Evolutionary conservation across 2,113 vertebrate species (phyloP).

Genomic region (Gallinago paraguaiae): DNA sequence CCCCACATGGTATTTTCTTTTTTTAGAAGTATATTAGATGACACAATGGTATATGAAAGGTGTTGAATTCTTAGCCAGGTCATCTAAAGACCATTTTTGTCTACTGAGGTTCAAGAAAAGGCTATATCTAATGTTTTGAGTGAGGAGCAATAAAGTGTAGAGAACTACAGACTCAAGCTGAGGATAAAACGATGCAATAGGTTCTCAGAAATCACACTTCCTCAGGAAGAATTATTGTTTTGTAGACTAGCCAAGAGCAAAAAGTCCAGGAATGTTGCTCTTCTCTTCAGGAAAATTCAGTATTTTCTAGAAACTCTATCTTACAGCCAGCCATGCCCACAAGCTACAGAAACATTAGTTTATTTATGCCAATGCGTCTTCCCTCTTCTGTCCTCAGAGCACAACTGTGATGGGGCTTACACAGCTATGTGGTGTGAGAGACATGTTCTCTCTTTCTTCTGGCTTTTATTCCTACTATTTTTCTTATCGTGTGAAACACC

Average conservation of each 20-base stretch:
- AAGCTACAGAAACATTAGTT: background rate
- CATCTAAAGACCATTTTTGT: background rate
- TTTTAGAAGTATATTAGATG: background rate
- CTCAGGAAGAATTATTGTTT: background rate
- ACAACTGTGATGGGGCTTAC: background rate
- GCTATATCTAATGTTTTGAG: background rate
- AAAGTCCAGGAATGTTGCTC: background rate
- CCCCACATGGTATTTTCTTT: background rate
- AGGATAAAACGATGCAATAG: background rate
- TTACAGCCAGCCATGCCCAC: background rate
- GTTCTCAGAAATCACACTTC: background rate
- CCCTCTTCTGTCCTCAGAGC: background rate
- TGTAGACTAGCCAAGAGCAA: background rate
- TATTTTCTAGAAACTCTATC: background rate
- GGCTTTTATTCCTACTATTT: background rate
- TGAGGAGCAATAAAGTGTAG: background rate
- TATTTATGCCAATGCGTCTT: background rate
- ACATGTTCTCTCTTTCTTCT: background rate
- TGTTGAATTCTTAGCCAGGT: background rate
- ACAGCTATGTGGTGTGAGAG: background rate
- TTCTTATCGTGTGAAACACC: background rate
- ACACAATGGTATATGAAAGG: background rate
- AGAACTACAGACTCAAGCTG: background rate
- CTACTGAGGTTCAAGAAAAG: background rate
- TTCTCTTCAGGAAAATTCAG: background rate